Conservation (phyloP, 2,113 vertebrate species). For the Macquaria australasica region DNA sequence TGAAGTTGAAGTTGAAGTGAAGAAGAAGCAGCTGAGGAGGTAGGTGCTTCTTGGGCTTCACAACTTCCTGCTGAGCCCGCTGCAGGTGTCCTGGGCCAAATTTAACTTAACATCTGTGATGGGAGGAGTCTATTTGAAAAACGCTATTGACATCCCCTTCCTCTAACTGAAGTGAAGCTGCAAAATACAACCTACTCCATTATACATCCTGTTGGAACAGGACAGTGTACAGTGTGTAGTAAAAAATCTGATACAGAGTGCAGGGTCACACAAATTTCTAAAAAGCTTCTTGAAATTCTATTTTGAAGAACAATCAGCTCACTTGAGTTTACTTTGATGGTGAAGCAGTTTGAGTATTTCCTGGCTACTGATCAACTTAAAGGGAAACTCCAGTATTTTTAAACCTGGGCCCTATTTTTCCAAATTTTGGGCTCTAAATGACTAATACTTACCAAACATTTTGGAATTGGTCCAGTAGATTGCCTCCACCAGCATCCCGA, state of each 20-base stretch:
- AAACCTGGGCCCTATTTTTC: no score
- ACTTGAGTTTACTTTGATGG: background rate
- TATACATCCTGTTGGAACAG: background rate
- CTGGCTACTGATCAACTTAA: background rate
- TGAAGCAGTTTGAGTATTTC: background rate
- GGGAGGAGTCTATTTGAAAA: slow-evolving; percentile 28
- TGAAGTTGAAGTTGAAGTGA: no score
- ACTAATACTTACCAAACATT: no score
- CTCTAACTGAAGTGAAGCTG: slow-evolving; percentile 16
- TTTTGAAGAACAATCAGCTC: background rate
- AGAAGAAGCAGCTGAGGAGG: slow-evolving; percentile 30
- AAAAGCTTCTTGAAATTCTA: background rate
- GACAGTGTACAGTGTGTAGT: no score
- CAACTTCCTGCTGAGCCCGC: slow-evolving; percentile 51
- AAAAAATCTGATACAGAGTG: background rate
- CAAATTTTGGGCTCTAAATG: no score
- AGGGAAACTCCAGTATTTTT: no score
- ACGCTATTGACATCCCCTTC: background rate
- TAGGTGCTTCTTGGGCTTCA: slow-evolving; percentile 12
- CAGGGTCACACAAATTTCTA: background rate
- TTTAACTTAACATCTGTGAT: slow-evolving; percentile 58
- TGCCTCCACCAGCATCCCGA: no score
- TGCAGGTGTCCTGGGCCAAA: slow-evolving; percentile 59
- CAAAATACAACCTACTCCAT: background rate
- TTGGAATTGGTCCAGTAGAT: no score